Conservation (phyloP, 2,797 vertebrate species). For the Cyprinodon diabolis region DNA sequence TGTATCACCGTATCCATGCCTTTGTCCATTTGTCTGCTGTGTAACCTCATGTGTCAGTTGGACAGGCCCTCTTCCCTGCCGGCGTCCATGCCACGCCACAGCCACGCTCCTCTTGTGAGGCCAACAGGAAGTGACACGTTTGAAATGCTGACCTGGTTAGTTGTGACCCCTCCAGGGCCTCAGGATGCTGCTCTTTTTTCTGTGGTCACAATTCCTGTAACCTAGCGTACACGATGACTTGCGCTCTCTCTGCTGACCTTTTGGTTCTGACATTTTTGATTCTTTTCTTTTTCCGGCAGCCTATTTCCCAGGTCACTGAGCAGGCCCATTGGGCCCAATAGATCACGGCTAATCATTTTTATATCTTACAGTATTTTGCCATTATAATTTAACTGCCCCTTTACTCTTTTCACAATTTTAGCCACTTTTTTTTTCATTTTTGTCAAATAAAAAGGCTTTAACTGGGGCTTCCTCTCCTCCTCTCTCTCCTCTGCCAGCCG, state of each 20-base stretch:
- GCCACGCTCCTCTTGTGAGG: conserved; percentile 65
- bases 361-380: conserved; percentile 24
- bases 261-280: conserved; percentile 28
- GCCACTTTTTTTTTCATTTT: conserved; percentile 8
- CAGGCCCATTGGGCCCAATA: conserved; percentile 44
- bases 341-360: conserved; percentile 41
- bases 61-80: conserved; percentile 65
- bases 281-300: conserved; percentile 29
- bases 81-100: conserved; percentile 66
- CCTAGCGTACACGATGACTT: conserved; percentile 32
- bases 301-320: conserved; percentile 70
- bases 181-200: conserved; percentile 67
- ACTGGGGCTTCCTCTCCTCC: conserved; percentile 22
- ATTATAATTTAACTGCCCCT: conserved; percentile 17
- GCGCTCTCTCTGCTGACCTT: conserved; percentile 33
- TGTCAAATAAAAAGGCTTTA: conserved; percentile 7
- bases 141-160: conserved; percentile 80
- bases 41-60: conserved; percentile 76
- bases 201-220: conserved; percentile 44
- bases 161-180: conserved; percentile 59
- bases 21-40: conserved; percentile 55
- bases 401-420: neutral
- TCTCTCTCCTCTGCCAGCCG: conserved; percentile 27
- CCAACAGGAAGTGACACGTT: conserved; percentile 77
- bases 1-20: conserved; percentile 15